Percentiles rank a stretch among this genome's conserved stretches.
Evolutionary conservation across 2,113 vertebrate genomes (phyloP).

Genomic region (Emydura subglobosa): DNA sequence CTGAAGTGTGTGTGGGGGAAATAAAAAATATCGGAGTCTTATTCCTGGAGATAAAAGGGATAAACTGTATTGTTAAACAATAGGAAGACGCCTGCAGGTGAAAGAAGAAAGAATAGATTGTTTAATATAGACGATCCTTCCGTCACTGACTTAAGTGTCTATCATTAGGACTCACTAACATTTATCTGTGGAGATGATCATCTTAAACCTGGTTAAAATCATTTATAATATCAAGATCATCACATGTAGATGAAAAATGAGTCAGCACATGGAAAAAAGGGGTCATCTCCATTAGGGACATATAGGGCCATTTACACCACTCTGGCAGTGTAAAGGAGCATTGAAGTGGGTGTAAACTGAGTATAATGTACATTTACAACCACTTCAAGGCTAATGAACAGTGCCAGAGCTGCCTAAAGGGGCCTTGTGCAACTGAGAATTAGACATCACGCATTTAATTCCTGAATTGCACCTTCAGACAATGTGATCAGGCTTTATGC

Average conservation of each 20-base stretch:
- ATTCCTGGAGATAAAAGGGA: slow-evolving; percentile 27
- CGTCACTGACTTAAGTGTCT: not conserved
- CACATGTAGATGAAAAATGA: not conserved
- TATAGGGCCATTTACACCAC: not conserved
- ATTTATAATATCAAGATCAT: not conserved
- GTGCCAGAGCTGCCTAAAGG: not conserved
- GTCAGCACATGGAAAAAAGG: not conserved
- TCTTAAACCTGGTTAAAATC: not conserved
- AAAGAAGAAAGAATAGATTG: not conserved
- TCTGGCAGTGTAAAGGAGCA: not conserved
- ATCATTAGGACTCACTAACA: not conserved
- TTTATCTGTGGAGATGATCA: slow-evolving; percentile 8
- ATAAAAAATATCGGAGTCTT: not conserved
- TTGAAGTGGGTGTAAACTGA: not conserved
- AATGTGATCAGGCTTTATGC: not conserved
- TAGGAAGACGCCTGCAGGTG: not conserved
- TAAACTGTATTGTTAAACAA: not conserved
- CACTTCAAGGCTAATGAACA: not conserved
- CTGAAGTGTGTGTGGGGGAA: not conserved
- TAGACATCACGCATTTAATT: not conserved
- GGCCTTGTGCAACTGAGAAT: not conserved
- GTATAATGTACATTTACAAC: no score
- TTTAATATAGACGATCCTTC: slow-evolving; percentile 30
- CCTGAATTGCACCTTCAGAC: not conserved
- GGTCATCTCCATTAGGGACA: not conserved